Conservation (phyloP, 2,797 vertebrate species). For the Gadopsis bispinosus region DNA sequence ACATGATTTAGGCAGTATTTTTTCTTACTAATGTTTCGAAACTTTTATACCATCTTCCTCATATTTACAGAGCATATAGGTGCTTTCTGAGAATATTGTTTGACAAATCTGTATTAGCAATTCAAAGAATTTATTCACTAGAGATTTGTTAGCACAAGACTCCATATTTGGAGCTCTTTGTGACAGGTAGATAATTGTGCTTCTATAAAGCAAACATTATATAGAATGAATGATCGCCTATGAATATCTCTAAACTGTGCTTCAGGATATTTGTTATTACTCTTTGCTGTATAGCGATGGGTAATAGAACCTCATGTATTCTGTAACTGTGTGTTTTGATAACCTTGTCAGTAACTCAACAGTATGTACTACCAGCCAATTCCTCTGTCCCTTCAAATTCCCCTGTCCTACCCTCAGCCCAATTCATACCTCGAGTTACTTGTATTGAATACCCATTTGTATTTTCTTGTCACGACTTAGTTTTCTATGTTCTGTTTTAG, state of each 20-base stretch:
- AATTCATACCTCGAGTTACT: conserved; percentile 71
- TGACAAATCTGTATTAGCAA: conserved; percentile 84
- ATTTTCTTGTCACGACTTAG: conserved; percentile 71
- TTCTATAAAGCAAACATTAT: conserved; percentile 82
- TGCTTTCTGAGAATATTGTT: conserved; percentile 83
- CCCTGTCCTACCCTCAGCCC: conserved; percentile 54
- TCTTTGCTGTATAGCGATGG: conserved; percentile 68
- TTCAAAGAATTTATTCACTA: conserved; percentile 88
- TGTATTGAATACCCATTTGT: conserved; percentile 77
- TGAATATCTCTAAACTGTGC: conserved; percentile 87
- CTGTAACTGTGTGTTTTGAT: conserved; percentile 80
- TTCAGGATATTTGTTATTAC: conserved; percentile 84
- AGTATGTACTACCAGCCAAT: conserved; percentile 76
- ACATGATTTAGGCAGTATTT: conserved; percentile 78
- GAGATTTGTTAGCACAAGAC: conserved; percentile 87
- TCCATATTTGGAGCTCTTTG: conserved; percentile 85
- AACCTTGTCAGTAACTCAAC: conserved; percentile 73
- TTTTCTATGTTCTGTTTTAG: conserved; percentile 81
- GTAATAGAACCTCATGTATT: conserved; percentile 82
- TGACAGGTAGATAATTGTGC: conserved; percentile 88
- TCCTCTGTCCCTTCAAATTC: conserved; percentile 42
- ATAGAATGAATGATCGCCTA: conserved; percentile 88
- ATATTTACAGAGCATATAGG: conserved; percentile 83
- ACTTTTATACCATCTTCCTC: conserved; percentile 86
- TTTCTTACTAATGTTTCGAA: conserved; percentile 80